These are phyloP conservation scores for Heterochromis multidens DNA, from an alignment of 2,113 vertebrate genomes.

Conservation along the genomic window DNA sequence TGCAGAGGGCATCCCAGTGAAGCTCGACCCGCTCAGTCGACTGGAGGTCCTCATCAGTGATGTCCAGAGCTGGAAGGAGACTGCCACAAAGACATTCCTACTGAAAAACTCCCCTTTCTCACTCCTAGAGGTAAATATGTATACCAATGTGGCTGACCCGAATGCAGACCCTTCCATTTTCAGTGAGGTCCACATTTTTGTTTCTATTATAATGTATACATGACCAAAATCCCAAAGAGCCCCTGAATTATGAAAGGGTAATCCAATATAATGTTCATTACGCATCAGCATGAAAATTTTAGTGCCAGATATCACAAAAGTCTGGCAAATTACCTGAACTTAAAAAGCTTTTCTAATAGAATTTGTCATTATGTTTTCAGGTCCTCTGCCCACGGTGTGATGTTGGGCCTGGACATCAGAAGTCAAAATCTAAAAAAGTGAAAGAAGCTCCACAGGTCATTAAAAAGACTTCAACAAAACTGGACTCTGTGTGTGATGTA, in stretches of 20 bases:
- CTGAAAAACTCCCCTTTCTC: slow-evolving; percentile 84
- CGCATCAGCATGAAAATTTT: not conserved
- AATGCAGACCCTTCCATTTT: too few species aligned
- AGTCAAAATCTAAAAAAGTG: slow-evolving; percentile 84
- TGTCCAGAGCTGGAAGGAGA: slow-evolving; percentile 91
- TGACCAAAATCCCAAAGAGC: too few species aligned
- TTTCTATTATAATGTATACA: not conserved
- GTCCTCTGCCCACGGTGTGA: slow-evolving; percentile 93
- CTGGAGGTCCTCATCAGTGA: slow-evolving; percentile 87
- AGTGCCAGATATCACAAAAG: not conserved
- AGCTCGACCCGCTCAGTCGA: slow-evolving; percentile 83
- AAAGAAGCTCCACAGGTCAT: slow-evolving; percentile 80
- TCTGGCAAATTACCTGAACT: not conserved
- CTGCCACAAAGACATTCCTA: slow-evolving; percentile 89
- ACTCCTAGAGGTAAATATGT: slow-evolving; percentile 84
- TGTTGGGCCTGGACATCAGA: slow-evolving; percentile 74
- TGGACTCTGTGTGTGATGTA: slow-evolving; percentile 86
- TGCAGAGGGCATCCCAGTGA: slow-evolving; percentile 86
- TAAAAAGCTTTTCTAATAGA: not conserved
- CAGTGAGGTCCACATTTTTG: too few species aligned
- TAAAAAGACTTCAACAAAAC: slow-evolving; percentile 78
- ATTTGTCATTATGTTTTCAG: slow-evolving; percentile 62
- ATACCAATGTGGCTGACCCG: not conserved
- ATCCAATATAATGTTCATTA: not conserved
- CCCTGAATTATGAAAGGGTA: too few species aligned